A percentile compares a stretch with the other conserved stretches of the same genome.
These are phyloP conservation scores for Aphidius gifuensis DNA, from an alignment of 1,140 invertebrate species.

Conservation along the genomic window DNA sequence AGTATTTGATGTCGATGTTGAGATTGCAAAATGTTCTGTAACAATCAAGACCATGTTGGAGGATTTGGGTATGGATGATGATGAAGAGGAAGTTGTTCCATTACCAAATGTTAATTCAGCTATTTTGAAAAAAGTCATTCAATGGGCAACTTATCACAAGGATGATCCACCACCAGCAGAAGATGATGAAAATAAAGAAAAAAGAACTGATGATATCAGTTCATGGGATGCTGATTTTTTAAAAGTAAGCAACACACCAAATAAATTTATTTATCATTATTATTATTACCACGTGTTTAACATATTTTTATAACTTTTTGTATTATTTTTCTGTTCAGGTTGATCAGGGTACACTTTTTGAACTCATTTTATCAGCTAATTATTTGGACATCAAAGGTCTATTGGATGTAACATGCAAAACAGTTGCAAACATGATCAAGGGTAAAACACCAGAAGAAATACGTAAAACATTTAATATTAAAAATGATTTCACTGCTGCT, in stretches of 20 bases:
- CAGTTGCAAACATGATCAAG: conserved; percentile 99
- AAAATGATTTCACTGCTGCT: conserved; percentile 95
- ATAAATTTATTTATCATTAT: neutral
- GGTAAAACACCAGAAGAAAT: conserved; percentile 98
- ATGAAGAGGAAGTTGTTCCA: conserved; percentile 92
- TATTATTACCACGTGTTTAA: neutral
- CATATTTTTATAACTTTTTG: too few species aligned
- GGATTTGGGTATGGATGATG: conserved; percentile 91
- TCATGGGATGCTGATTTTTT: conserved; percentile 99
- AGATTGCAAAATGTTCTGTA: conserved; percentile 96
- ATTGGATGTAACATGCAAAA: conserved; percentile 97
- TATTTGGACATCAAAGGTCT: conserved; percentile 98
- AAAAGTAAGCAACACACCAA: conserved; percentile 51
- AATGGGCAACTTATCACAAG: conserved; percentile 92
- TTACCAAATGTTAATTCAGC: conserved; percentile 98
- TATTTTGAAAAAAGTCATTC: conserved; percentile 94
- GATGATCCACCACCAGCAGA: conserved; percentile 94
- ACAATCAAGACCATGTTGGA: conserved; percentile 99
- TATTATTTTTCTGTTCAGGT: conserved; percentile 57
- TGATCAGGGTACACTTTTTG: conserved; percentile 96
- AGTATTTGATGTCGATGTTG: conserved; percentile 94
- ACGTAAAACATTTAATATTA: conserved; percentile 98
- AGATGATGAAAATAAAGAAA: conserved; percentile 98
- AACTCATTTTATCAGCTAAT: conserved; percentile 94
- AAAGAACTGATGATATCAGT: conserved; percentile 96